phyloP scores from a whole-genome alignment of 2,113 vertebrate genomes.

The Crotalus horridus region DNA sequence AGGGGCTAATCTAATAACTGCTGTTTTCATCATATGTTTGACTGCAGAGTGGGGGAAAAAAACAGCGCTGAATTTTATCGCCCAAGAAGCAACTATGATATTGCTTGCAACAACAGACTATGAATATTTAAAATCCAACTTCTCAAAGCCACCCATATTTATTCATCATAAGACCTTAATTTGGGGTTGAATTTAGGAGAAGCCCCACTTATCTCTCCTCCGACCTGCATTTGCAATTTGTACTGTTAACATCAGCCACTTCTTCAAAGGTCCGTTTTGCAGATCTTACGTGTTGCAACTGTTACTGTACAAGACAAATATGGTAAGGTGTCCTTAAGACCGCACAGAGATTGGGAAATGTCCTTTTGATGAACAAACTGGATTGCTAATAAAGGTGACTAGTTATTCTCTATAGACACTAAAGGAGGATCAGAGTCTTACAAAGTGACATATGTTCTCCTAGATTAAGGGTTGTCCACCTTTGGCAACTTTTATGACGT shows the following conservation, averaged over 20 bases:
- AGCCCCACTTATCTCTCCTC: not conserved
- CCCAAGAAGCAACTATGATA: not conserved
- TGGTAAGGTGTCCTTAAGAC: not conserved
- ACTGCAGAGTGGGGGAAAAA: not conserved
- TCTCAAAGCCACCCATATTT: slow-evolving; percentile 19
- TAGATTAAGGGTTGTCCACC: not conserved
- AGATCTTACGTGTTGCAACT: not conserved
- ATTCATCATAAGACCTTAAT: slow-evolving; percentile 9
- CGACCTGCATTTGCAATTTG: not conserved
- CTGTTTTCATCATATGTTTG: not conserved
- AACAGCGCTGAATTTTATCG: not conserved
- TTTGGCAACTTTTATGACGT: not conserved
- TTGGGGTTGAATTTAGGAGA: not conserved
- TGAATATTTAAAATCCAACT: slow-evolving; percentile 28
- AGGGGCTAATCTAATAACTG: not conserved
- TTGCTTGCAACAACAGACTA: slow-evolving; percentile 19
- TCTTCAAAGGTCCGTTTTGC: not conserved
- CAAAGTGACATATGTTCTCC: not conserved
- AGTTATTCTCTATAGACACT: not conserved
- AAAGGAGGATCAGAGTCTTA: not conserved
- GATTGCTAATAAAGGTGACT: not conserved
- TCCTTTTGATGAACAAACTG: not conserved
- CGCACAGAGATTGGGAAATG: not conserved
- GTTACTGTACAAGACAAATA: not conserved
- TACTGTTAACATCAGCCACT: not conserved